Evolutionary conservation across 2,888 invertebrate genomes (phyloP).

Genomic region (Aethes cnicana): DNA sequence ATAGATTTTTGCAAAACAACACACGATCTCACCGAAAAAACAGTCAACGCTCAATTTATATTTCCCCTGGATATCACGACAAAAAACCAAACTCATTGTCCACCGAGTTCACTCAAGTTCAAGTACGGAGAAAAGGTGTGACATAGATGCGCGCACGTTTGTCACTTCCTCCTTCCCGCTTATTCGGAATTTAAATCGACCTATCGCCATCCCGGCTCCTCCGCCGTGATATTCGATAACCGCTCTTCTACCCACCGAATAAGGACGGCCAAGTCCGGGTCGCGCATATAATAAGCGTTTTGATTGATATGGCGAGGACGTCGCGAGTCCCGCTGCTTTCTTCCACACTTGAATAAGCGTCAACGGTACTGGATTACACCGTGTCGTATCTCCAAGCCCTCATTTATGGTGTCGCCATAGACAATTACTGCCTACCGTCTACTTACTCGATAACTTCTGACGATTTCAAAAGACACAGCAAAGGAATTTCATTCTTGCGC

Average conservation of each 20-base stretch:
- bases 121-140: slow-evolving; percentile 78
- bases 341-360: slow-evolving; percentile 74
- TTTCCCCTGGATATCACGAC: slow-evolving; percentile 24
- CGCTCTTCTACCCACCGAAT: slow-evolving; percentile 14
- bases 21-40: slow-evolving; percentile 7
- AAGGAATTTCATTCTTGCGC: slow-evolving; percentile 38
- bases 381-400: slow-evolving; percentile 67
- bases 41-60: slow-evolving; percentile 7
- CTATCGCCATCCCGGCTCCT: slow-evolving; percentile 61
- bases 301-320: slow-evolving; percentile 77
- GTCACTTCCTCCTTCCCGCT: slow-evolving; percentile 81
- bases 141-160: slow-evolving; percentile 68
- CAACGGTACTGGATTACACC: slow-evolving; percentile 77
- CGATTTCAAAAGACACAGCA: slow-evolving; percentile 28
- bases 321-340: slow-evolving; percentile 74
- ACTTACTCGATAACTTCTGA: slow-evolving; percentile 30
- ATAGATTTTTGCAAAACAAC: slow-evolving; percentile 7
- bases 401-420: slow-evolving; percentile 73
- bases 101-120: slow-evolving; percentile 73
- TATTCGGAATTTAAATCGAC: slow-evolving; percentile 80
- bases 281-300: slow-evolving; percentile 69
- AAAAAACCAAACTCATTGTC: slow-evolving; percentile 28
- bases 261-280: slow-evolving; percentile 40
- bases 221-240: slow-evolving; percentile 7
- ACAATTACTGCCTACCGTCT: slow-evolving; percentile 32